Evolutionary conservation across 2,797 vertebrate genomes (phyloP).

Genomic region (Philypnodon macrostomus): DNA sequence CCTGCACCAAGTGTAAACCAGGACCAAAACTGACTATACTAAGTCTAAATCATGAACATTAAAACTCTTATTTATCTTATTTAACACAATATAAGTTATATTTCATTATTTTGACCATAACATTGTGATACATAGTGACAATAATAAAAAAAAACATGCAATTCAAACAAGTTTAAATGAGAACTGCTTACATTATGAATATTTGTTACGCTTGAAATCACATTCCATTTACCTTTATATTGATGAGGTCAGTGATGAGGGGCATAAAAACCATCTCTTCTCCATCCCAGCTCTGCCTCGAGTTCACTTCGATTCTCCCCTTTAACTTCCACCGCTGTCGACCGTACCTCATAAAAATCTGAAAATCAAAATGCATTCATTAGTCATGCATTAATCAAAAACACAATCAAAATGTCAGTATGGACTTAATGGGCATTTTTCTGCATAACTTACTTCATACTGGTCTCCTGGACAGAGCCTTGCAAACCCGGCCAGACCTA

Average conservation of each 20-base stretch:
- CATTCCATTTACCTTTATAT: constrained; percentile 87
- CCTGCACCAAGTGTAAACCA: too few species aligned
- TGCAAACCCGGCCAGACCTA: constrained; percentile 79
- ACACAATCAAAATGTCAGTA: not conserved
- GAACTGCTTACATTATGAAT: too few species aligned
- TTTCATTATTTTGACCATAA: too few species aligned
- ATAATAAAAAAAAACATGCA: too few species aligned
- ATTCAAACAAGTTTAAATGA: too few species aligned
- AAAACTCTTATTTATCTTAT: too few species aligned
- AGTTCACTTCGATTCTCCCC: constrained; percentile 93
- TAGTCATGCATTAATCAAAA: not conserved
- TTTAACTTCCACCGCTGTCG: constrained; percentile 97
- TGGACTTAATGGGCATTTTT: not conserved
- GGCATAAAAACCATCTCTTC: constrained; percentile 94
- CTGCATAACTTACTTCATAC: constrained; percentile 69
- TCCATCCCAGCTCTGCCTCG: constrained; percentile 95
- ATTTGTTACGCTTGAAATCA: too few species aligned
- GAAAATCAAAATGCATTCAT: not conserved
- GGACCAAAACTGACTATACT: too few species aligned
- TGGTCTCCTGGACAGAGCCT: constrained; percentile 80
- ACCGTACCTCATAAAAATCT: constrained; percentile 98
- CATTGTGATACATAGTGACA: too few species aligned
- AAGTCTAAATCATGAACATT: too few species aligned
- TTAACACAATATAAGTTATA: too few species aligned
- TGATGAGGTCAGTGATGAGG: constrained; percentile 90